These are phyloP conservation scores for Jordanella pulchra DNA, from an alignment of 2,797 vertebrate genomes.

Conservation along the genomic window DNA sequence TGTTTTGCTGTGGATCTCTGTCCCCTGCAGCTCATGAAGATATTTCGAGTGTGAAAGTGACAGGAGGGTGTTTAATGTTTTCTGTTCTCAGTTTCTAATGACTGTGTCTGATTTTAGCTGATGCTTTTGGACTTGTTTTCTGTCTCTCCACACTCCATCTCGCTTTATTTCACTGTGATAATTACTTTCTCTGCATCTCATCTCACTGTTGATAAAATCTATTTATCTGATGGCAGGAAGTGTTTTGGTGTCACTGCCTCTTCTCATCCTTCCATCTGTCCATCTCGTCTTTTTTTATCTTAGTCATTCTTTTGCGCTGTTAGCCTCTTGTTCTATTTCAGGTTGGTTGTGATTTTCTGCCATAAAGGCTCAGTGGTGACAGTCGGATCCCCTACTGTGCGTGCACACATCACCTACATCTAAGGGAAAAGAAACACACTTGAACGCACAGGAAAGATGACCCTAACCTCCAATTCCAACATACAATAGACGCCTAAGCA, in stretches of 20 bases:
- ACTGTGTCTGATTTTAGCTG: slow-evolving; percentile 26
- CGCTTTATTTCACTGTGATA: slow-evolving; percentile 25
- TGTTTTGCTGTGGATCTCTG: not conserved
- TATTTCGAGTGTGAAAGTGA: slow-evolving; percentile 8
- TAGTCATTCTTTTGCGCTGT: not conserved
- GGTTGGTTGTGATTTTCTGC: slow-evolving; percentile 3
- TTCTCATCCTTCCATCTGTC: slow-evolving; percentile 8
- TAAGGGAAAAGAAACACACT: not conserved
- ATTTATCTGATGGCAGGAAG: slow-evolving; percentile 29
- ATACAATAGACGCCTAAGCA: too few relatives aligned
- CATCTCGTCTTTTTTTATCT: not conserved
- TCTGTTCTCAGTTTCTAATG: slow-evolving; percentile 15
- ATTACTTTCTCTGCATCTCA: slow-evolving; percentile 31
- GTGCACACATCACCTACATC: not conserved
- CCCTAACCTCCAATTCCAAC: not conserved
- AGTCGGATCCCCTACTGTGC: not conserved
- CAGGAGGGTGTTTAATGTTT: slow-evolving; percentile 12
- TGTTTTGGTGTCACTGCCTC: slow-evolving; percentile 9
- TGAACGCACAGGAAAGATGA: not conserved
- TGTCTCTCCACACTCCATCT: slow-evolving; percentile 21
- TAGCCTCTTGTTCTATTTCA: slow-evolving; percentile 11
- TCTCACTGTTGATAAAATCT: slow-evolving; percentile 39
- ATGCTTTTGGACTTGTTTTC: slow-evolving; percentile 10
- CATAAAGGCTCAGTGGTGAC: slow-evolving; percentile 1
- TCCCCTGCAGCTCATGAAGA: slow-evolving; percentile 5